Base-by-base conservation (phyloP, 2,113 vertebrate species). In the Alligator mississippiensis region DNA sequence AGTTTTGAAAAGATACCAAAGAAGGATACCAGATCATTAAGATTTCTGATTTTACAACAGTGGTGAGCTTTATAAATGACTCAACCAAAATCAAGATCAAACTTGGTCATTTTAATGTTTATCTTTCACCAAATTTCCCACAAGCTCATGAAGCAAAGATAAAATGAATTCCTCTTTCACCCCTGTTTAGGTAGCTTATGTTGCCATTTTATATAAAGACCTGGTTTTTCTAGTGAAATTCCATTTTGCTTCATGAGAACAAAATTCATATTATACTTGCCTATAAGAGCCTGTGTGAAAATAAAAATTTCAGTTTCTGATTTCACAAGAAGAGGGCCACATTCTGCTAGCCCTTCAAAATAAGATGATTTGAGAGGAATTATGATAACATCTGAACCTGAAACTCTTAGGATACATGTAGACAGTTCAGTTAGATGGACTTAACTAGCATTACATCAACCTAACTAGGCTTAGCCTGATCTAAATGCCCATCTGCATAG, bases 111-210 rank as follows among this genome's bases (percentile, higher is more conserved):
- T 77, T 57, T n/a, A 60, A 3, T 18, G 74, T 57, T n/a, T 80
- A 59, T 18, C n/a, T 3, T 63, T 17, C 59, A 55, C 2, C 18
- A 86, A 11, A 34, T 72, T 80, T 82, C 14, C 21, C 22, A 21
- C 3, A 28, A 30, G 5, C 80, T 86, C 1, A 66, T 47, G 72
- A 84, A 63, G 3, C 80, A 63, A 84, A 84, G 0, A 19, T 30
- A 1, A 0, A 15, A 55, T 64, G 80, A 86, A 82, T 34, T 1
- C 0, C 88, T 3, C 16, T 54, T 2, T 63, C 2, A 34, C 4
- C 19, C 89, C 2, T n/a, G 5, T 2, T 64, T 76, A n/a, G 55
- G 28, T 77, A 58, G 25, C 34, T 89, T 77, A 4, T 81, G 87
- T 74, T 55, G 81, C 17, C 5, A 85, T 11, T 47, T 6, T 24